Evolutionary conservation across 2,797 vertebrate species (phyloP).

Genomic region (Acipenser ruthenus): DNA sequence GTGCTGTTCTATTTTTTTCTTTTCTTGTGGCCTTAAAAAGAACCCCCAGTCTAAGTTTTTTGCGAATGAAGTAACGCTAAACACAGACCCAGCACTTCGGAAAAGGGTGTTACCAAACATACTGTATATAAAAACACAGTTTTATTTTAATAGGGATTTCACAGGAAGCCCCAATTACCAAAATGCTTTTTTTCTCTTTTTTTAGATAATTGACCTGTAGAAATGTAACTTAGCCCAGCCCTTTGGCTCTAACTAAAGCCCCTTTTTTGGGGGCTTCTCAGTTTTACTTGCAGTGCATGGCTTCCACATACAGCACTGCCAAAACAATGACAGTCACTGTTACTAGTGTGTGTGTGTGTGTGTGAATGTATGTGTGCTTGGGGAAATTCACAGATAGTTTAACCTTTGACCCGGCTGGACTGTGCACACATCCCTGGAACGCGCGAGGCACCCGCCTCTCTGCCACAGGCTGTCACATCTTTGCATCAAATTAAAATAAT

Average conservation of each 20-base stretch:
- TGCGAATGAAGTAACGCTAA: constrained; percentile 2
- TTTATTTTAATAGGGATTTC: not conserved
- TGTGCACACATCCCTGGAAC: not conserved
- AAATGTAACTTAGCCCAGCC: not conserved
- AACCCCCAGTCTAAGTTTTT: constrained; percentile 5
- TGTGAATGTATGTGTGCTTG: not conserved
- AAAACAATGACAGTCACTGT: constrained; percentile 40
- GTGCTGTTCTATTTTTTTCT: constrained; percentile 9
- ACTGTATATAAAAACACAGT: not conserved
- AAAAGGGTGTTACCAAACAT: constrained; percentile 4
- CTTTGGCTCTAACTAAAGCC: not conserved
- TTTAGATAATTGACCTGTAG: not conserved
- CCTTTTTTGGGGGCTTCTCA: not conserved
- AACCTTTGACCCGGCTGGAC: constrained; percentile 33
- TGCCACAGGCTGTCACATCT: not conserved
- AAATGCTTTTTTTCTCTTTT: not conserved
- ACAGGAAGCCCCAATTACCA: constrained; percentile 1
- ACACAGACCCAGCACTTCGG: not conserved
- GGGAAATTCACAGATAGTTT: constrained; percentile 36
- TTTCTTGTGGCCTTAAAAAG: constrained; percentile 8
- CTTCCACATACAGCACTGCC: constrained; percentile 17
- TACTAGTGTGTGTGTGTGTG: not conserved
- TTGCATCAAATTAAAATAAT: not conserved
- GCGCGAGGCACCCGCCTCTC: not conserved
- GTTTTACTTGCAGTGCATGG: not conserved